Conservation (phyloP, 2,797 vertebrate genomes). For the Poecilia picta region DNA sequence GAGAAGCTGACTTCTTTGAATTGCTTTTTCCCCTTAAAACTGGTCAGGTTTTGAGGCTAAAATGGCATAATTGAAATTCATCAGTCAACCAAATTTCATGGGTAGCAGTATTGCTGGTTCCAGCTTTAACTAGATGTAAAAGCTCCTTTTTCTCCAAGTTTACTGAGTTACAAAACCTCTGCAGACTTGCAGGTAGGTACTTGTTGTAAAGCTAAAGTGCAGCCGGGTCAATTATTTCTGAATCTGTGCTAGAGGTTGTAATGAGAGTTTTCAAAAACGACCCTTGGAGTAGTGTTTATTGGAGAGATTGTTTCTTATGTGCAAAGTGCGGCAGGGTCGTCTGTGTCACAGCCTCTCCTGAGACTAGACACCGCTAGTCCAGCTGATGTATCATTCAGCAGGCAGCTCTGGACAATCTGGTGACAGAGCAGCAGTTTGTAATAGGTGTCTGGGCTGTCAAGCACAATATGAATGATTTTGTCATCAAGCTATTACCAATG, state of each 20-base stretch:
- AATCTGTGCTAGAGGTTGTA: background rate
- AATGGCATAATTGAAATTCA: background rate
- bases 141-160: background rate
- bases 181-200: background rate
- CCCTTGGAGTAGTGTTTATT: constrained; percentile 1
- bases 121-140: background rate
- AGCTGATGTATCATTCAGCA: constrained; percentile 67
- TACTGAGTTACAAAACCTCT: background rate
- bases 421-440: constrained; percentile 50
- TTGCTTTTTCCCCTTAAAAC: background rate
- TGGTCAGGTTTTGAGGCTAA: background rate
- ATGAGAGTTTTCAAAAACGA: constrained; percentile 2
- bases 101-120: background rate
- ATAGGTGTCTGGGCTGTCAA: constrained; percentile 49
- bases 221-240: background rate
- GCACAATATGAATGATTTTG: constrained; percentile 29
- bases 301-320: background rate
- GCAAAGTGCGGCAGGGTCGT: constrained; percentile 17
- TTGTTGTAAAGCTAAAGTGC: background rate
- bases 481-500: constrained; percentile 11
- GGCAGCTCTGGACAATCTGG: constrained; percentile 45
- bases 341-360: constrained; percentile 35
- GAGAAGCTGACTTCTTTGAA: background rate
- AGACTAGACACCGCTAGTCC: constrained; percentile 42
- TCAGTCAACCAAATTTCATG: background rate